Percentiles rank a stretch among this genome's conserved stretches.
Evolutionary conservation across 1,140 invertebrate species (phyloP).

Genomic region (Drosophila kurseongensis): DNA sequence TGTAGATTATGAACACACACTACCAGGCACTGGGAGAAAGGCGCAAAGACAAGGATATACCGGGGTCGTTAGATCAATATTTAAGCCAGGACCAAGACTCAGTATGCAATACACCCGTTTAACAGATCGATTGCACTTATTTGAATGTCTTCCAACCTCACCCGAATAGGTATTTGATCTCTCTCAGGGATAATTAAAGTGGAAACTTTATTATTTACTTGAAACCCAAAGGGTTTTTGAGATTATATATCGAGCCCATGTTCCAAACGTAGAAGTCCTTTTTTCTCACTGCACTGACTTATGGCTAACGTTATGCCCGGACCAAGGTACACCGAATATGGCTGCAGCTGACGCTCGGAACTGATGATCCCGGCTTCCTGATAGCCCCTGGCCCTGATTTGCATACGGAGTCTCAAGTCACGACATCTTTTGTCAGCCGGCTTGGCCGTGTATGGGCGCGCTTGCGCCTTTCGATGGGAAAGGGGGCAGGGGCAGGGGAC

Average conservation of each 20-base stretch:
- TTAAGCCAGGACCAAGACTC: constrained; percentile 9
- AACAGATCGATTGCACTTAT: too few species aligned
- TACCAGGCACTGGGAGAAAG: constrained; percentile 24
- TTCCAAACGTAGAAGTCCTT: not conserved
- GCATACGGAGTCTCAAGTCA: constrained; percentile 48
- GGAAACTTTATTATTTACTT: not conserved
- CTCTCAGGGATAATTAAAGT: too few species aligned
- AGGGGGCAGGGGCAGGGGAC: not conserved
- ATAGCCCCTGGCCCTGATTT: constrained; percentile 39
- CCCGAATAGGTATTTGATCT: too few species aligned
- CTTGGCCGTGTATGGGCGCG: constrained; percentile 27
- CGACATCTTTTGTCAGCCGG: constrained; percentile 11
- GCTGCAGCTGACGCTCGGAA: constrained; percentile 60
- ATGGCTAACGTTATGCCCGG: constrained; percentile 8
- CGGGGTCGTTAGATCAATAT: constrained; percentile 15
- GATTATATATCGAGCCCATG: too few species aligned
- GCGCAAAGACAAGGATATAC: constrained; percentile 1
- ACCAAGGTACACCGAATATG: constrained; percentile 36
- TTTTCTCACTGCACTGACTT: constrained; percentile 18
- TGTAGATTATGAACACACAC: constrained; percentile 64
- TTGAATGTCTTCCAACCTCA: too few species aligned
- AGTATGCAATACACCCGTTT: too few species aligned
- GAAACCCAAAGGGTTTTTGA: too few species aligned
- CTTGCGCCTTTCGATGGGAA: constrained; percentile 47
- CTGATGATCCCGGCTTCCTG: constrained; percentile 37